A percentile compares a stretch with the other conserved stretches of the same genome.
Conservation (phyloP, 2,888 invertebrate species). For the Drosophila subsilvestris region DNA sequence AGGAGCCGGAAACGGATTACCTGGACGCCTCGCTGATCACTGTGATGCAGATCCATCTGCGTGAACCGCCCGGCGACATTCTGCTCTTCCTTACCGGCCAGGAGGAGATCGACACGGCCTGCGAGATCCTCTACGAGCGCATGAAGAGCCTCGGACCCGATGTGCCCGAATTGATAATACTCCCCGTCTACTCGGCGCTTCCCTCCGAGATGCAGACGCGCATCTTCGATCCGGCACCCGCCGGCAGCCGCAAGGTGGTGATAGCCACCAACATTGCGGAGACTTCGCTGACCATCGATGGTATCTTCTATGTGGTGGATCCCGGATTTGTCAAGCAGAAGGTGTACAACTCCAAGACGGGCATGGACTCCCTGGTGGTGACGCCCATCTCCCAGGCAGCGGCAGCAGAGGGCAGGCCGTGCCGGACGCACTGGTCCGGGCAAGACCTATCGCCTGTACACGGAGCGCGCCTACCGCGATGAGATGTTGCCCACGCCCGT, state of each 20-base stretch:
- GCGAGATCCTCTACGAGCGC: conserved; percentile 98
- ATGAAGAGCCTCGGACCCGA: conserved; percentile 99
- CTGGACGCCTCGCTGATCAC: conserved; percentile 98
- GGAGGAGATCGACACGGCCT: conserved; percentile 99
- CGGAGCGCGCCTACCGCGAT: conserved; percentile 98
- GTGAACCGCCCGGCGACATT: conserved; percentile 98
- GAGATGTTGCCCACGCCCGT: conserved; percentile 99
- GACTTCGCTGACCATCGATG: conserved; percentile 99
- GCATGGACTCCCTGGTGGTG: conserved; percentile 99
- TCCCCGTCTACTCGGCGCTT: conserved; percentile 98
- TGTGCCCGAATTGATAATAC: conserved; percentile 98
- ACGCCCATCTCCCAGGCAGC: conserved; percentile 99
- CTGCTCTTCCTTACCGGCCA: conserved; percentile 97
- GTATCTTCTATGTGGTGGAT: conserved; percentile 99
- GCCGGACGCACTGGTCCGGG: conserved; percentile 99
- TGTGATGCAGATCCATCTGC: conserved; percentile 99
- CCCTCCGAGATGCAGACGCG: conserved; percentile 99
- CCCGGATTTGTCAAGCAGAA: conserved; percentile 99
- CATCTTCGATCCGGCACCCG: conserved; percentile 99
- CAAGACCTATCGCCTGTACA: conserved; percentile 98
- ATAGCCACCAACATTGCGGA: conserved; percentile 99
- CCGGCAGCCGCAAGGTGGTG: conserved; percentile 98
- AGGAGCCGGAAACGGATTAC: conserved; percentile 99
- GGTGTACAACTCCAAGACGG: conserved; percentile 98
- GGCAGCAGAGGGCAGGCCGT: conserved; percentile 98